A percentile compares a stretch with the other conserved stretches of the same genome.
phyloP scores from a whole-genome alignment of 2,797 vertebrate genomes.

The Enteromius thamalakanensis region DNA sequence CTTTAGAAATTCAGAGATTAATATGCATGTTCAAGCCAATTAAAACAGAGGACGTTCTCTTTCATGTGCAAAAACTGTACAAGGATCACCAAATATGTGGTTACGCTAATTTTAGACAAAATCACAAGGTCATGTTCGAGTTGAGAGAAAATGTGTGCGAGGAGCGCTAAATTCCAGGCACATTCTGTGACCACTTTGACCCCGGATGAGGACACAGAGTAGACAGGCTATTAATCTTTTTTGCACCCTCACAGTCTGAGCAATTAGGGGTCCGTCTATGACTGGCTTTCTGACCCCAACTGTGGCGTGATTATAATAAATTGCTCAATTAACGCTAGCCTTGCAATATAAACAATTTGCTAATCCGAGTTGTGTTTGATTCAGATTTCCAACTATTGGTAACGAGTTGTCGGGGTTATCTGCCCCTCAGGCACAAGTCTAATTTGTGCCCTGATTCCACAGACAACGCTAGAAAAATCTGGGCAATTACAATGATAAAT shows the following conservation, averaged over 20 bases:
- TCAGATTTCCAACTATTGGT: constrained; percentile 21
- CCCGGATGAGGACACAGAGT: constrained; percentile 39
- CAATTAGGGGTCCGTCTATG: constrained; percentile 45
- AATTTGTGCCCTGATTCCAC: constrained; percentile 30
- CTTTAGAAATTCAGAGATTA: background rate
- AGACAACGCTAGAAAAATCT: constrained; percentile 17
- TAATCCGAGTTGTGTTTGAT: constrained; percentile 38
- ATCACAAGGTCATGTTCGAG: constrained; percentile 18
- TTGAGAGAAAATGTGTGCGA: constrained; percentile 7
- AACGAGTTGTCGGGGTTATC: constrained; percentile 36
- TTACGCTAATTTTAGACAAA: constrained; percentile 11
- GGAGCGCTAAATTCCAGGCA: background rate
- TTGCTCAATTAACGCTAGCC: constrained; percentile 52
- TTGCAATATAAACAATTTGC: constrained; percentile 47
- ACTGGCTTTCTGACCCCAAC: constrained; percentile 45
- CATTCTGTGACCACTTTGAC: constrained; percentile 32
- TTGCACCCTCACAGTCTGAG: background rate
- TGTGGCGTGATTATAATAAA: constrained; percentile 46
- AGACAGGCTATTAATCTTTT: constrained; percentile 45
- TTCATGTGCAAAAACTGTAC: constrained; percentile 13
- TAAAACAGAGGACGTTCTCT: constrained; percentile 17
- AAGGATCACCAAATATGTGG: constrained; percentile 23
- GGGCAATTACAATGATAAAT: constrained; percentile 48
- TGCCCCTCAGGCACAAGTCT: constrained; percentile 4
- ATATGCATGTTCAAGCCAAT: constrained; percentile 29